phyloP scores from a whole-genome alignment of 2,113 vertebrate genomes.

The Siniperca knerii region DNA sequence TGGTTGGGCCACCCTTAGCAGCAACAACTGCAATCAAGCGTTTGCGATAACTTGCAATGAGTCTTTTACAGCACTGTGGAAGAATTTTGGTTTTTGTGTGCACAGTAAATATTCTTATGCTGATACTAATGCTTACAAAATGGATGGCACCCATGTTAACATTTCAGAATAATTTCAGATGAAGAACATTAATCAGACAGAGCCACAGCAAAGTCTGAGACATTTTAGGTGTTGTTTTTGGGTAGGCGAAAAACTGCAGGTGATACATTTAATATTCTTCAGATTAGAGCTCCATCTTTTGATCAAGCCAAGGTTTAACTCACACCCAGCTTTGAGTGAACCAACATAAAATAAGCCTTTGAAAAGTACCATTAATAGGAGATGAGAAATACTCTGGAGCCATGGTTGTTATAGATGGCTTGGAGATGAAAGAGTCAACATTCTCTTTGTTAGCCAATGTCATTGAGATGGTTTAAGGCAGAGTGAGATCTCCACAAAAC shows the following conservation, averaged over 20 bases:
- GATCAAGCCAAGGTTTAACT: conserved; percentile 78
- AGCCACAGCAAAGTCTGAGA: conserved; percentile 5
- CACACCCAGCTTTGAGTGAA: conserved; percentile 65
- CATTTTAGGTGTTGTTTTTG: conserved; percentile 43
- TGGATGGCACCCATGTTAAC: neutral
- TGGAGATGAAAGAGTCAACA: conserved; percentile 80
- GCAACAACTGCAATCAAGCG: too few relatives aligned
- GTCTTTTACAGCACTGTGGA: too few relatives aligned
- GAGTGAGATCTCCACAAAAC: conserved; percentile 50
- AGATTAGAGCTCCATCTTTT: conserved; percentile 73
- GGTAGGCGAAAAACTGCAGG: conserved; percentile 38
- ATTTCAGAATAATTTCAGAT: conserved; percentile 30
- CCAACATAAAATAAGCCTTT: conserved; percentile 79
- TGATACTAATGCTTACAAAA: conserved; percentile 5
- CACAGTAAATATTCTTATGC: neutral
- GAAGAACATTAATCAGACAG: conserved; percentile 46
- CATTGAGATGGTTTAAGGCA: conserved; percentile 64
- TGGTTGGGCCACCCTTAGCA: too few relatives aligned
- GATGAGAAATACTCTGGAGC: conserved; percentile 70
- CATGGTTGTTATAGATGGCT: conserved; percentile 66
- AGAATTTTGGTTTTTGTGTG: neutral
- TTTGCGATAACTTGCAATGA: too few relatives aligned
- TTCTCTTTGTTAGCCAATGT: conserved; percentile 83
- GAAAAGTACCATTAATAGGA: conserved; percentile 70
- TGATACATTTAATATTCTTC: conserved; percentile 69